A percentile compares a stretch with the other conserved stretches of the same genome.
phyloP scores from a whole-genome alignment of 2,797 vertebrate species.

The Lepidocolaptes lacrymiger region DNA sequence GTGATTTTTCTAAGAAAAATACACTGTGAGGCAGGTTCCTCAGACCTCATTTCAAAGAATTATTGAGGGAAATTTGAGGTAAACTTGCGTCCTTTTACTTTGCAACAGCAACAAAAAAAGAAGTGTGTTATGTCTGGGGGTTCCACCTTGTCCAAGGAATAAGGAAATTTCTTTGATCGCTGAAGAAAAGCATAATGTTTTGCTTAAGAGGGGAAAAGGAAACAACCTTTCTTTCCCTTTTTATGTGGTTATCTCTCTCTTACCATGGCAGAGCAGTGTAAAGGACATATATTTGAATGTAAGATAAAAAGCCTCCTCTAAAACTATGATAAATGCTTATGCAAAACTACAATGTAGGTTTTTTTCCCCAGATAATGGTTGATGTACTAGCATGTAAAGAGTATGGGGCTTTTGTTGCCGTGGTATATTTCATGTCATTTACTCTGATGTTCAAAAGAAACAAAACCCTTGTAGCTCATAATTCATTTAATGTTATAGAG shows the following conservation, averaged over 20 bases:
- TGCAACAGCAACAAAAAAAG: background rate
- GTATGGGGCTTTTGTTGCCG: background rate
- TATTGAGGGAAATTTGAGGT: background rate
- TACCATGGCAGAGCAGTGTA: background rate
- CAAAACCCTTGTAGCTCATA: background rate
- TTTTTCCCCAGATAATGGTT: background rate
- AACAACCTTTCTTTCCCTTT: background rate
- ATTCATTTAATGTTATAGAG: background rate
- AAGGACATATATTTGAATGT: background rate
- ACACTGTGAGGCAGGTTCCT: background rate
- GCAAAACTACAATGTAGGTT: background rate
- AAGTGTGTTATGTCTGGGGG: background rate
- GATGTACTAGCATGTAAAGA: background rate
- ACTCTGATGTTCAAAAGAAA: background rate
- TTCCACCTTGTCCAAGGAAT: background rate
- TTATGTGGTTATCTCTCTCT: background rate
- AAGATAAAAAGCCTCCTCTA: background rate
- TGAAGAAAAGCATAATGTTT: background rate
- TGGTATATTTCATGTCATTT: background rate
- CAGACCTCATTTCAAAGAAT: background rate
- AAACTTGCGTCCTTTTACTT: background rate
- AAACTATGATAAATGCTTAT: background rate
- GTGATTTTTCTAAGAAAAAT: background rate
- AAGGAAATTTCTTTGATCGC: constrained; percentile 10
- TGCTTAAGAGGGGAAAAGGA: background rate